Conservation (phyloP, 1,140 invertebrate genomes). For the Brachionus angularis region DNA sequence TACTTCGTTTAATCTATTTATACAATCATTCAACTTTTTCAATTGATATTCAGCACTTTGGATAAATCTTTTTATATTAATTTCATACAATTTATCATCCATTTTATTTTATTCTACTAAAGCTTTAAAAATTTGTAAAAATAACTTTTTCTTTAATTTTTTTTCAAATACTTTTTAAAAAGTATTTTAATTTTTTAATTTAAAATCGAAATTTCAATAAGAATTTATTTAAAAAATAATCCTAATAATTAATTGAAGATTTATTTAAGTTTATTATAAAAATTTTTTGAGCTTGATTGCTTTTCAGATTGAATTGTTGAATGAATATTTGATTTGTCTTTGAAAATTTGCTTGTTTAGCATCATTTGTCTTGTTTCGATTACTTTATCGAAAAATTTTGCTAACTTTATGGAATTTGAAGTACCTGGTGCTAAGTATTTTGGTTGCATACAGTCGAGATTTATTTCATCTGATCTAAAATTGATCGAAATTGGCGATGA, state of each 20-base stretch:
- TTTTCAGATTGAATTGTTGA: slow-evolving; percentile 19
- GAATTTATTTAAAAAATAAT: too few relatives aligned
- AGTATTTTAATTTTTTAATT: too few relatives aligned
- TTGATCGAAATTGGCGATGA: slow-evolving; percentile 77
- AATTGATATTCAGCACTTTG: slow-evolving; percentile 23
- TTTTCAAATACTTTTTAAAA: too few relatives aligned
- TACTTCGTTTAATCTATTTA: slow-evolving; percentile 13
- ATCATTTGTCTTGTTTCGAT: slow-evolving; percentile 68
- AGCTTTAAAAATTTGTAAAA: too few relatives aligned
- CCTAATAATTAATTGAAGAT: too few relatives aligned
- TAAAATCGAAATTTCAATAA: too few relatives aligned
- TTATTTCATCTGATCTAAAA: slow-evolving; percentile 87
- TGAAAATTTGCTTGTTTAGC: slow-evolving; percentile 33
- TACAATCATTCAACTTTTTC: slow-evolving; percentile 29
- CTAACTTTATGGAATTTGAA: slow-evolving; percentile 82
- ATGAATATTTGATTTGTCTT: neutral
- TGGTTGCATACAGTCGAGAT: slow-evolving; percentile 72
- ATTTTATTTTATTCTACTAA: too few relatives aligned
- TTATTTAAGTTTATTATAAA: too few relatives aligned
- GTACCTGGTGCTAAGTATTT: slow-evolving; percentile 83
- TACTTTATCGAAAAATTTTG: slow-evolving; percentile 89
- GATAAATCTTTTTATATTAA: slow-evolving; percentile 34
- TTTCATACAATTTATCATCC: slow-evolving; percentile 41
- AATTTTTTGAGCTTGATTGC: too few relatives aligned
- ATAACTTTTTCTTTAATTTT: too few relatives aligned